Base-by-base conservation (phyloP, 2,888 invertebrate species). In the Petrolisthes cinctipes region DNA sequence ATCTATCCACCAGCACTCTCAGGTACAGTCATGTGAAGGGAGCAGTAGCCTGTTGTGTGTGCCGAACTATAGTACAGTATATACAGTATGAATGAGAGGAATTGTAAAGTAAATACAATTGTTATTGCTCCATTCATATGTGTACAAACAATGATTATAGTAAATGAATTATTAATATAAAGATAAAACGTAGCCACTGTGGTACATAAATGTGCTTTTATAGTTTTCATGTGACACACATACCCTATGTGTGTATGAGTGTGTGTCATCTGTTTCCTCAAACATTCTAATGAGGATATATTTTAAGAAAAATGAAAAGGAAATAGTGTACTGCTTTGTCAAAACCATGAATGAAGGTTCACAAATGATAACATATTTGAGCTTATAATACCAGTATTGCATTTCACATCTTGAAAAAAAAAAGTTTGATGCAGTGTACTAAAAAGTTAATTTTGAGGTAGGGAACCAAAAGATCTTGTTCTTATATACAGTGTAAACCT, bases 121-220 rank as follows among this genome's bases (percentile, higher is more conserved):
- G 61, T 83, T 78, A 73, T 79, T 80, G 83, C 20, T 86, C 75
- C 75, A 71, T 76, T 86, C 78, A 83, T 54, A 82, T 54, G 56
- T 86, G 78, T 86, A 78, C 86, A 79, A 83, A 83, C 71, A 73
- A 79, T 71, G 57, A 53, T 76, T 57, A 61, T 86, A 83, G 83
- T 61, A 79, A 83, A 86, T 83, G 78, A 86, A 79, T 54, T 83
- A 71, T 71, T n/a, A 61, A 71, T 83, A 86, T 51, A 71, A 73
- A 73, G 79, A 71, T 86, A 86, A 80, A 73, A 73, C 79, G 71
- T 86, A 86, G 83, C 83, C 83, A 80, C 68, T 83, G 86, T 86
- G 83, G 83, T 86, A 71, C n/a, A n/a, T 71, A 6, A 86, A 86
- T 83, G 76, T 86, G 83, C 86, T 86, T 86, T 83, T 86, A 80